These are phyloP conservation scores for Ectobius pallidus DNA, from an alignment of 2,888 invertebrate genomes.

Conservation along the genomic window DNA sequence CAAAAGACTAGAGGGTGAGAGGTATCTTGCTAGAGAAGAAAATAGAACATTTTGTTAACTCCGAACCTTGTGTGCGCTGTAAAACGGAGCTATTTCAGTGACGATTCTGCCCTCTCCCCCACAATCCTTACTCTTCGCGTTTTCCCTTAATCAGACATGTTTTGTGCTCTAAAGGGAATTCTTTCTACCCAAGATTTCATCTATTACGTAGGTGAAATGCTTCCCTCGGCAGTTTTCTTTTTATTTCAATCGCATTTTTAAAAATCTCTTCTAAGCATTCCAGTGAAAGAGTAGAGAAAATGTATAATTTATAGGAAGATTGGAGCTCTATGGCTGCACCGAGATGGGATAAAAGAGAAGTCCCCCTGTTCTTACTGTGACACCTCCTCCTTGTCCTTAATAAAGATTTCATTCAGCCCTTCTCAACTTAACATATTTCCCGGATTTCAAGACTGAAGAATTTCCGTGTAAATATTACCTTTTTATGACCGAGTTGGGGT, in stretches of 20 bases:
- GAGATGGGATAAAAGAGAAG: not conserved
- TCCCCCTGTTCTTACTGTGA: not conserved
- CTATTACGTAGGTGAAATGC: constrained; percentile 11
- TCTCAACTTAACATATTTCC: not conserved
- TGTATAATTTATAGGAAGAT: constrained; percentile 14
- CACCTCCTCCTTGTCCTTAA: not conserved
- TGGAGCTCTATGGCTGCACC: too few relatives aligned
- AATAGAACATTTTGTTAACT: constrained; percentile 17
- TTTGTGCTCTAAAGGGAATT: constrained; percentile 19
- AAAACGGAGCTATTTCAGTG: not conserved
- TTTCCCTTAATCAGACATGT: constrained; percentile 26
- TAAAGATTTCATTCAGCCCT: not conserved
- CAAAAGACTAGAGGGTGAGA: not conserved
- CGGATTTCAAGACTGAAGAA: not conserved
- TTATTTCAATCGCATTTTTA: constrained; percentile 16
- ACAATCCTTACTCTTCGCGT: not conserved
- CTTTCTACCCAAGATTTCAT: constrained; percentile 13
- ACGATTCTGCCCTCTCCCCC: not conserved
- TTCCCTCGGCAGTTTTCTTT: not conserved
- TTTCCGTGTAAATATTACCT: not conserved
- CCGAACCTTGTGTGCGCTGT: not conserved
- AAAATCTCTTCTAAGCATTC: constrained; percentile 1
- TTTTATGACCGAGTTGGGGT: not conserved
- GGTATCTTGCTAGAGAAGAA: not conserved
- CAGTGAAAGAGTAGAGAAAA: not conserved